These are phyloP conservation scores for Amblyjoppa fuscipennis DNA, from an alignment of 2,888 invertebrate genomes.

Conservation along the genomic window DNA sequence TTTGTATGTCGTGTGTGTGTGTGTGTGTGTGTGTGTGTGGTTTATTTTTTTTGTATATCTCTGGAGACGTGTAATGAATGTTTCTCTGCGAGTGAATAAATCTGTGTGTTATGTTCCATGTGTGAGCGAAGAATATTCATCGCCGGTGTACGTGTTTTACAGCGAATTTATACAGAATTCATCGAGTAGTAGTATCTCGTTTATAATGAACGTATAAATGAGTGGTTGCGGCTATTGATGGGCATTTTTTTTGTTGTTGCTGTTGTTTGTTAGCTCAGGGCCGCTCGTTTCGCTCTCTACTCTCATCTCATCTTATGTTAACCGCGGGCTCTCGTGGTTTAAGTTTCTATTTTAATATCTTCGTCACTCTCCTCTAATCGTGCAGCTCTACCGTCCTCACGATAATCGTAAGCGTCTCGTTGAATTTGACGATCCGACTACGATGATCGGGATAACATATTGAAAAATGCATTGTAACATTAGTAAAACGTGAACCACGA, in stretches of 20 bases:
- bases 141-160: constrained; percentile 45
- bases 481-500: neutral
- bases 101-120: constrained; percentile 22
- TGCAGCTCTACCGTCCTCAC: constrained; percentile 17
- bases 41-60: constrained; percentile 8
- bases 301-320: constrained; percentile 13
- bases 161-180: constrained; percentile 72
- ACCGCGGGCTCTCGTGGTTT: constrained; percentile 51
- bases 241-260: constrained; percentile 64
- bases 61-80: constrained; percentile 44
- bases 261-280: constrained; percentile 39
- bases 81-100: constrained; percentile 33
- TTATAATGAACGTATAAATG: constrained; percentile 68
- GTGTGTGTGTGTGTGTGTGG: constrained; percentile 50
- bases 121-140: constrained; percentile 11
- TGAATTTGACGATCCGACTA: constrained; percentile 9
- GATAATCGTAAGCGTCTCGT: neutral
- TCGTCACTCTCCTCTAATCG: constrained; percentile 20
- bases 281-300: constrained; percentile 60
- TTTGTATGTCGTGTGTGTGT: constrained; percentile 63
- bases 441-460: neutral
- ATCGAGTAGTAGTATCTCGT: constrained; percentile 67
- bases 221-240: constrained; percentile 60
- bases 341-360: constrained; percentile 60
- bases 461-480: constrained; percentile 1